phyloP scores from a whole-genome alignment of 1,140 invertebrate genomes.

The Lerema accius region DNA sequence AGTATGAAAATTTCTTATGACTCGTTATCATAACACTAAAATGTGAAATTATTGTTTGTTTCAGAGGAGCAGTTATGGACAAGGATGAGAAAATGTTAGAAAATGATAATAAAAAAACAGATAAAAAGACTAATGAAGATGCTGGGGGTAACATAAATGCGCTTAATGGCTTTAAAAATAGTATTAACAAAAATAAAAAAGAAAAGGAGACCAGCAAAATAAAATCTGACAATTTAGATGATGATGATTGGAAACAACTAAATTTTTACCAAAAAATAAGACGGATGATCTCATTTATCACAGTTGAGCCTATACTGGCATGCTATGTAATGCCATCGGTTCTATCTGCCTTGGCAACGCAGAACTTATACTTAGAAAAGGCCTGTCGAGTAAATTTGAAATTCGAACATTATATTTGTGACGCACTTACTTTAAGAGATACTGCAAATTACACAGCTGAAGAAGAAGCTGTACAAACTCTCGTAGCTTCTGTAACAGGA shows the following conservation, averaged over 20 bases:
- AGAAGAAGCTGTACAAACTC: conserved; percentile 88
- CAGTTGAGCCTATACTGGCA: conserved; percentile 90
- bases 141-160: conserved; percentile 62
- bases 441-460: conserved; percentile 88
- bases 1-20: conserved; percentile 19
- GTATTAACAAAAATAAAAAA: conserved; percentile 55
- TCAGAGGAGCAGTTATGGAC: conserved; percentile 60
- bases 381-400: conserved; percentile 91
- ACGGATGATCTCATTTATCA: conserved; percentile 86
- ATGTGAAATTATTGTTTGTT: conserved; percentile 41
- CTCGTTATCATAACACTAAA: neutral
- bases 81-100: conserved; percentile 53
- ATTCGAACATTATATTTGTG: conserved; percentile 88
- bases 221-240: conserved; percentile 44
- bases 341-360: conserved; percentile 89
- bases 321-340: conserved; percentile 92
- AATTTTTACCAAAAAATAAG: conserved; percentile 82
- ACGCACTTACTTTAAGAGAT: conserved; percentile 86
- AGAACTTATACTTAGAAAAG: conserved; percentile 92
- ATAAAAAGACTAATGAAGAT: conserved; percentile 50
- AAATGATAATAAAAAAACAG: conserved; percentile 49
- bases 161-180: conserved; percentile 57
- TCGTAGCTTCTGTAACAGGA: conserved; percentile 89
- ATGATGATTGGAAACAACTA: conserved; percentile 71
- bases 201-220: conserved; percentile 45